phyloP scores from a whole-genome alignment of 2,888 invertebrate species.

The Clunio marinus region DNA sequence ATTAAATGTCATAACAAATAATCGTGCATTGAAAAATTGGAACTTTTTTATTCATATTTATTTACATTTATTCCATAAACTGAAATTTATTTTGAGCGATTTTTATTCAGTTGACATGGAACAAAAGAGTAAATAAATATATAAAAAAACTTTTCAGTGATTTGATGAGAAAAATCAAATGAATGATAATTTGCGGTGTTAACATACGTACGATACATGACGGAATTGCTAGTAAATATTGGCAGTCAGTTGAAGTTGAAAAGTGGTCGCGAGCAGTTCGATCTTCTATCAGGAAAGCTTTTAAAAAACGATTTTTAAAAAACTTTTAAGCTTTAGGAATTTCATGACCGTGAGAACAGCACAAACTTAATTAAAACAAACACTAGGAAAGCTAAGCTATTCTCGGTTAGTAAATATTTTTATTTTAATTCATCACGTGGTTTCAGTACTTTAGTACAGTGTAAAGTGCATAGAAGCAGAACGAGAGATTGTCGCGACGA shows the following conservation, averaged over 20 bases:
- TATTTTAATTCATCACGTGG: slow-evolving; percentile 18
- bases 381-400: not conserved
- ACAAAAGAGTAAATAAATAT: not conserved
- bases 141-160: not conserved
- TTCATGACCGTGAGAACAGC: not conserved
- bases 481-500: not conserved
- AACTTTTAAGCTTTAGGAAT: not conserved
- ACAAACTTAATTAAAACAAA: not conserved
- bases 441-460: too few species aligned
- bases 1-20: too few species aligned
- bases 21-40: too few species aligned
- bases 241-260: slow-evolving; percentile 19
- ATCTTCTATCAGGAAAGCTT: not conserved
- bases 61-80: too few species aligned
- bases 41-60: too few species aligned
- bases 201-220: too few species aligned
- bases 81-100: too few species aligned
- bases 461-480: not conserved
- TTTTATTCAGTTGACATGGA: too few species aligned
- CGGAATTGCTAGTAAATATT: not conserved
- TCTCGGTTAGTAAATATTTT: slow-evolving; percentile 28
- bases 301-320: not conserved
- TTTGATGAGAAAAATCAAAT: slow-evolving; percentile 25
- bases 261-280: slow-evolving; percentile 30
- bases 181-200: not conserved